Conservation (phyloP, 2,888 invertebrate genomes). For the Epinotia demarniana region DNA sequence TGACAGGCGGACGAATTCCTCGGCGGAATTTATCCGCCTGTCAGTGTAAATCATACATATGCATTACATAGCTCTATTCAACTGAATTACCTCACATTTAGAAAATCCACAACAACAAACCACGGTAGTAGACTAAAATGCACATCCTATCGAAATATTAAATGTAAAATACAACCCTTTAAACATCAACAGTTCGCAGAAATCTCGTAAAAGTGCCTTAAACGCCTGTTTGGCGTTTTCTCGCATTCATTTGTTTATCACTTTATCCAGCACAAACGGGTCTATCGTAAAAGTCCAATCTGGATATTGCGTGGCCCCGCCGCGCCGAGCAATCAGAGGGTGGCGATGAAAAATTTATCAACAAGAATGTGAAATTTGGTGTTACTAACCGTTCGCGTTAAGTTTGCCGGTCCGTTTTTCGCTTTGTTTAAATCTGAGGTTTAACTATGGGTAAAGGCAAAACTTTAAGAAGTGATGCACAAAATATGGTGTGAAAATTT, state of each 20-base stretch:
- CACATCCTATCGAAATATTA: background rate
- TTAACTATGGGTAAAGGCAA: too few relatives aligned
- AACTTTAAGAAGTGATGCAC: too few relatives aligned
- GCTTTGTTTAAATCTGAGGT: too few relatives aligned
- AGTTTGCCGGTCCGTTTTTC: too few relatives aligned
- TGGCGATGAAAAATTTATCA: constrained; percentile 42
- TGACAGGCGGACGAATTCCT: too few relatives aligned
- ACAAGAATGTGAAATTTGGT: constrained; percentile 23
- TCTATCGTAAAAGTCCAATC: constrained; percentile 41
- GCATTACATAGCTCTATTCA: too few relatives aligned
- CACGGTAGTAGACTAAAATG: background rate
- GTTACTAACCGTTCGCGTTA: too few relatives aligned
- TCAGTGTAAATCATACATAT: too few relatives aligned
- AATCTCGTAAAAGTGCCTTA: constrained; percentile 36
- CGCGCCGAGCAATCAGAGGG: constrained; percentile 33
- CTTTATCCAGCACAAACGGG: constrained; percentile 29
- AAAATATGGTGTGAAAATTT: too few relatives aligned
- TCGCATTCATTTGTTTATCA: constrained; percentile 43
- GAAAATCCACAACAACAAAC: background rate
- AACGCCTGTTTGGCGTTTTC: constrained; percentile 19
- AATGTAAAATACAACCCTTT: constrained; percentile 21
- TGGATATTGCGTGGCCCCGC: constrained; percentile 39
- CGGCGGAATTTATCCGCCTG: too few relatives aligned
- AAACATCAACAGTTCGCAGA: constrained; percentile 21
- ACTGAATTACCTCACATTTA: too few relatives aligned